Evolutionary conservation across 2,797 vertebrate species (phyloP).

Genomic region (Fistularia commersonii): DNA sequence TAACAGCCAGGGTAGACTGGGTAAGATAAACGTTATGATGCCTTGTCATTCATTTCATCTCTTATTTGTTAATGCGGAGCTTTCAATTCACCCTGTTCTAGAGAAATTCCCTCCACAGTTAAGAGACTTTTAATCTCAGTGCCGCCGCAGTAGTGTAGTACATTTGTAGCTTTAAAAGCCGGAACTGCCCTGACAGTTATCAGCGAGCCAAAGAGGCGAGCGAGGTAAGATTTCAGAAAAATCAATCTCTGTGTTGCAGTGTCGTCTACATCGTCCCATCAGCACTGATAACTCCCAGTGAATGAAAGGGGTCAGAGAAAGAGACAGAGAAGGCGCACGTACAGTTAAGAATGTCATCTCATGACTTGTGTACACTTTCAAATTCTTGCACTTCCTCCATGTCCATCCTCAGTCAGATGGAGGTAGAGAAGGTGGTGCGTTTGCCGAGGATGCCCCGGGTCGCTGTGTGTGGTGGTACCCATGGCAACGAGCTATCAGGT

Average conservation of each 20-base stretch:
- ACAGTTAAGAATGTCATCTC: neutral
- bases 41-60: constrained; percentile 27
- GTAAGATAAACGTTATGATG: constrained; percentile 36
- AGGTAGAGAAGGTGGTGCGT: constrained; percentile 44
- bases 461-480: constrained; percentile 81
- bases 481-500: constrained; percentile 85
- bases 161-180: constrained; percentile 14
- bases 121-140: constrained; percentile 18
- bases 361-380: neutral
- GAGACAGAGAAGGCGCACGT: too few species aligned
- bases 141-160: constrained; percentile 9
- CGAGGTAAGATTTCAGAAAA: constrained; percentile 48
- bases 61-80: constrained; percentile 16
- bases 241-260: constrained; percentile 35
- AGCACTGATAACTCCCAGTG: constrained; percentile 8
- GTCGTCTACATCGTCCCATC: constrained; percentile 20
- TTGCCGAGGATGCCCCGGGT: constrained; percentile 68
- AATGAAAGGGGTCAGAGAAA: constrained; percentile 7
- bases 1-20: constrained; percentile 23
- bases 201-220: constrained; percentile 23
- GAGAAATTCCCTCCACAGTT: constrained; percentile 5
- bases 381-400: neutral
- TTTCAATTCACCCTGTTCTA: constrained; percentile 13
- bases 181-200: constrained; percentile 23
- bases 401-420: constrained; percentile 42